Evolutionary conservation across 2,797 vertebrate genomes (phyloP).

Genomic region (Otolemur crassicaudatus): DNA sequence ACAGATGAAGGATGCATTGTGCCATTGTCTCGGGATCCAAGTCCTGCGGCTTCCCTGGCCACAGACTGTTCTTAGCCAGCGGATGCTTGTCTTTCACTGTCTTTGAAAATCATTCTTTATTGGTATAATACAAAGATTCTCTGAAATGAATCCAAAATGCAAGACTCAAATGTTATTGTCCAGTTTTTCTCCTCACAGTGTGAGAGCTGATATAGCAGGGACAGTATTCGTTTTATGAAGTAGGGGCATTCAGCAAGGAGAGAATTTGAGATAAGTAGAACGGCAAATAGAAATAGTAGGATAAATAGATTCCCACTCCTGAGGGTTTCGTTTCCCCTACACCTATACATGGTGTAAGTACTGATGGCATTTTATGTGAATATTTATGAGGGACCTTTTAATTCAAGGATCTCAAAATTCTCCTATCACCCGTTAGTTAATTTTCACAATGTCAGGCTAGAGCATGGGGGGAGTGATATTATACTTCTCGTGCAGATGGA

Average conservation of each 20-base stretch:
- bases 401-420: slow-evolving; percentile 45
- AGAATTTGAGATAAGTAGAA: slow-evolving; percentile 32
- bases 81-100: slow-evolving; percentile 9
- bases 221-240: not conserved
- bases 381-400: slow-evolving; percentile 49
- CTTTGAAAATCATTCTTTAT: slow-evolving; percentile 50
- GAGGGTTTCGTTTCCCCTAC: no score
- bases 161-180: not conserved
- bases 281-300: not conserved
- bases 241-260: not conserved
- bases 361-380: slow-evolving; percentile 17
- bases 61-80: slow-evolving; percentile 13
- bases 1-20: not conserved
- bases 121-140: not conserved
- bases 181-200: not conserved
- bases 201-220: not conserved
- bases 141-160: slow-evolving; percentile 48
- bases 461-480: not conserved
- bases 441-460: not conserved
- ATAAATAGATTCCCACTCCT: not conserved
- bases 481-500: slow-evolving; percentile 30
- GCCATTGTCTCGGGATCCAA: not conserved
- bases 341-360: not conserved
- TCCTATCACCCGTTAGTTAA: slow-evolving; percentile 38
- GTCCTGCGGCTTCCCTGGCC: not conserved